phyloP scores from a whole-genome alignment of 2,797 vertebrate species.

The Sebastes kiyomatsui region DNA sequence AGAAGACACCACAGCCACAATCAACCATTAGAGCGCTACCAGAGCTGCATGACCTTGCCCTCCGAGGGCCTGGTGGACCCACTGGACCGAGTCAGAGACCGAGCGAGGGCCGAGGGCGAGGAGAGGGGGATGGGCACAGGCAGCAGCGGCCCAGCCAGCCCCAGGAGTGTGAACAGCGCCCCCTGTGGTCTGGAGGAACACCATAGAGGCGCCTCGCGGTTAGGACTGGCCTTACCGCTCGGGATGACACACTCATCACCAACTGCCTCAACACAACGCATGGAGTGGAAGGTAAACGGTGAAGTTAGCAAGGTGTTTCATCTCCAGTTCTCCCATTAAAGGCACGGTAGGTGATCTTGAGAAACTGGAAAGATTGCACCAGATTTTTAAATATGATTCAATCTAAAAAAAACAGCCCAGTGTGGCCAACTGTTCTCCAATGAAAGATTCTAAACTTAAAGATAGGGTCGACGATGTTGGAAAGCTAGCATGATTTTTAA shows the following conservation, averaged over 20 bases:
- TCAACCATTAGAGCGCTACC: slow-evolving; percentile 68
- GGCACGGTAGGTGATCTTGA: too few relatives aligned
- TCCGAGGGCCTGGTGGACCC: slow-evolving; percentile 55
- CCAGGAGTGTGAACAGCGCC: slow-evolving; percentile 72
- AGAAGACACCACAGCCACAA: slow-evolving; percentile 70
- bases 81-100: slow-evolving; percentile 37
- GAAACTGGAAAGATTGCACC: too few relatives aligned
- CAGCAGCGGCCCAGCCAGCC: slow-evolving; percentile 71
- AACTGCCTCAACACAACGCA: slow-evolving; percentile 67
- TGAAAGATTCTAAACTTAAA: too few relatives aligned
- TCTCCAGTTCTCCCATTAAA: neutral
- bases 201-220: neutral
- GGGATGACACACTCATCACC: slow-evolving; percentile 48
- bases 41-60: slow-evolving; percentile 72
- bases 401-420: too few relatives aligned
- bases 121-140: slow-evolving; percentile 50
- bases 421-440: too few relatives aligned
- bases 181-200: slow-evolving; percentile 64
- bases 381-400: too few relatives aligned
- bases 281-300: slow-evolving; percentile 84
- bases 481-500: too few relatives aligned
- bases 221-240: slow-evolving; percentile 56
- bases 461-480: too few relatives aligned
- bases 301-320: too few relatives aligned
- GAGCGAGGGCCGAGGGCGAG: slow-evolving; percentile 23